These are phyloP conservation scores for Enteromius thamalakanensis DNA, from an alignment of 2,797 vertebrate species.

Conservation along the genomic window DNA sequence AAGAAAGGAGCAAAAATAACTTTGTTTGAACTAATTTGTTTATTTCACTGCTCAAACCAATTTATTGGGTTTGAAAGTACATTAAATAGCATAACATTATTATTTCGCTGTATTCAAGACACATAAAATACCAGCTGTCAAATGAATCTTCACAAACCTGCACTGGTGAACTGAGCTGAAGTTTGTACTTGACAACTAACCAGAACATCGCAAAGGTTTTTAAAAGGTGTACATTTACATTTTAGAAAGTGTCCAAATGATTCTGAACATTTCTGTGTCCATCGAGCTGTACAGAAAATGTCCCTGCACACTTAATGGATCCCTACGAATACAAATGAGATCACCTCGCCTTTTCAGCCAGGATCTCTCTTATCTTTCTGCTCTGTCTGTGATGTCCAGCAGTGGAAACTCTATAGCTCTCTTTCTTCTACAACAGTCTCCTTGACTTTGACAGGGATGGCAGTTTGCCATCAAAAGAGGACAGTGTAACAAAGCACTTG, in stretches of 20 bases:
- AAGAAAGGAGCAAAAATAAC: too few relatives aligned
- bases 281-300: neutral
- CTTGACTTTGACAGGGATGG: constrained; percentile 46
- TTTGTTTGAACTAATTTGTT: too few relatives aligned
- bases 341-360: neutral
- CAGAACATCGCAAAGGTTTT: neutral
- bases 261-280: constrained; percentile 3
- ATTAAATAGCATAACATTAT: neutral
- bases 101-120: neutral
- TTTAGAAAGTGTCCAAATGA: neutral
- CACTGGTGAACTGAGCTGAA: neutral
- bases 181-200: too few relatives aligned
- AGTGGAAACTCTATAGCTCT: constrained; percentile 20
- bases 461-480: constrained; percentile 33
- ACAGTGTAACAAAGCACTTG: constrained; percentile 24
- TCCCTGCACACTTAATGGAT: neutral
- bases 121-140: neutral
- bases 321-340: constrained; percentile 22
- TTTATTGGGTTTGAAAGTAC: neutral
- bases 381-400: constrained; percentile 27
- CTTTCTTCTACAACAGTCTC: constrained; percentile 42
- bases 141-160: neutral
- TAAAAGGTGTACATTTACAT: constrained; percentile 14
- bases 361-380: constrained; percentile 11
- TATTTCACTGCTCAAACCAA: neutral